These are phyloP conservation scores for Leptinotarsa undecemlineata DNA, from an alignment of 1,140 invertebrate genomes.

Conservation along the genomic window DNA sequence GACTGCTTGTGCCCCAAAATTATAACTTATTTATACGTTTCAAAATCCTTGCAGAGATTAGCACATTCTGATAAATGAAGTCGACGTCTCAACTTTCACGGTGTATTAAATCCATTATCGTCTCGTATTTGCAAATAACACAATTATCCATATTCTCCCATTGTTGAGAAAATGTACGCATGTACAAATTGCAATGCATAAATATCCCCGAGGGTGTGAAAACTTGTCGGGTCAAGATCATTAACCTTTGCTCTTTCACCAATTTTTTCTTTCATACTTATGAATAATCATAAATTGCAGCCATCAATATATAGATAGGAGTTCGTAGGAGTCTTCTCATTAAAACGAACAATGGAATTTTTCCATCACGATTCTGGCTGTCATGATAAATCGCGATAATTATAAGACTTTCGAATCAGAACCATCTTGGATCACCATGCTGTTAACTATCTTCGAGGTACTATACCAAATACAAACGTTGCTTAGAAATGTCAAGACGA, in stretches of 20 bases:
- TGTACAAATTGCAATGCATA: slow-evolving; percentile 25
- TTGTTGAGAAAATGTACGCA: not conserved
- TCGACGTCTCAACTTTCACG: too few relatives aligned
- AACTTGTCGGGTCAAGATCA: slow-evolving; percentile 32
- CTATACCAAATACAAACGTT: not conserved
- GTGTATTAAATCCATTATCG: too few relatives aligned
- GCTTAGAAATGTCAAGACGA: not conserved
- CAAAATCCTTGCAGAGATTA: too few relatives aligned
- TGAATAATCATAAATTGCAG: slow-evolving; percentile 39
- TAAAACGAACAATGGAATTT: slow-evolving; percentile 29
- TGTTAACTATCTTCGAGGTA: not conserved
- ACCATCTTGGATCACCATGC: not conserved
- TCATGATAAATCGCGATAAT: slow-evolving; percentile 21
- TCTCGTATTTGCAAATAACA: not conserved
- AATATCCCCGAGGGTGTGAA: slow-evolving; percentile 17
- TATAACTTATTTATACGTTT: too few relatives aligned
- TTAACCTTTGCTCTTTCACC: slow-evolving; percentile 41
- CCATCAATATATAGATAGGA: slow-evolving; percentile 30
- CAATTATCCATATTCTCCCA: slow-evolving; percentile 1
- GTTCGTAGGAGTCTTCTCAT: slow-evolving; percentile 25
- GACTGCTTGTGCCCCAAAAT: too few relatives aligned
- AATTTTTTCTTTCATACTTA: slow-evolving; percentile 20
- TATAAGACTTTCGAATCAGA: slow-evolving; percentile 1
- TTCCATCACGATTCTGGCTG: slow-evolving; percentile 15
- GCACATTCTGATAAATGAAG: too few relatives aligned